A percentile compares a stretch with the other conserved stretches of the same genome.
These are phyloP conservation scores for Rynchops niger DNA, from an alignment of 2,113 vertebrate species.

Conservation along the genomic window DNA sequence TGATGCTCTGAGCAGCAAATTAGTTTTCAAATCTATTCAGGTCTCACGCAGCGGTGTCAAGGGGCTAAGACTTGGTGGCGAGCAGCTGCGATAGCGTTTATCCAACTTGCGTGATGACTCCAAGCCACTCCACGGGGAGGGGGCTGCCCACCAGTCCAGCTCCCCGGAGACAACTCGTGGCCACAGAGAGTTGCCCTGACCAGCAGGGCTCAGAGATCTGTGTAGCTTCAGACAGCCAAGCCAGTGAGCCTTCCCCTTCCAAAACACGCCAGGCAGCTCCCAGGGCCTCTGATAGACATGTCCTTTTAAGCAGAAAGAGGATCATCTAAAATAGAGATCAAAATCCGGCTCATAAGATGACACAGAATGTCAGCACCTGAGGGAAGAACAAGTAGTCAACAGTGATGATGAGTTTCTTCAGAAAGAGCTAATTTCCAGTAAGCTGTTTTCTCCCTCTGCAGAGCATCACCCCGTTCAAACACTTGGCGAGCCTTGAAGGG, in stretches of 20 bases:
- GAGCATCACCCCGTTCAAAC: not conserved
- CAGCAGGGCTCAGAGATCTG: not conserved
- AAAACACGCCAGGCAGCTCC: not conserved
- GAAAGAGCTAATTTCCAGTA: not conserved
- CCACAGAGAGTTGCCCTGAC: not conserved
- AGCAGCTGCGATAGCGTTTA: not conserved
- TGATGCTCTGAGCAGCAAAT: constrained; percentile 60
- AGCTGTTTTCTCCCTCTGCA: not conserved
- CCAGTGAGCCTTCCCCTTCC: not conserved
- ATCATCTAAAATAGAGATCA: not conserved
- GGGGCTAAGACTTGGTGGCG: not conserved
- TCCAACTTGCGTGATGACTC: not conserved
- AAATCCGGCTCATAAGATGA: not conserved
- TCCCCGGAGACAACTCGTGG: fast-evolving
- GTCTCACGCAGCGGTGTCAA: not conserved
- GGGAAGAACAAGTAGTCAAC: not conserved
- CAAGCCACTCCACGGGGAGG: not conserved
- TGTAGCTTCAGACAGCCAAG: fast-evolving
- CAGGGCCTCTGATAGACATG: not conserved
- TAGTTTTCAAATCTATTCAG: constrained; percentile 54
- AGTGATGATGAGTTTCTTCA: not conserved
- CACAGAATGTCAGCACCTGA: not conserved
- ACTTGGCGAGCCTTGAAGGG: not conserved
- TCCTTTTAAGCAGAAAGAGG: not conserved
- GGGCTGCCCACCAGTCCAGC: not conserved